A percentile compares a stretch with the other conserved stretches of the same genome.
phyloP scores from a whole-genome alignment of 2,113 vertebrate genomes.

The Aspiorhynchus laticeps region DNA sequence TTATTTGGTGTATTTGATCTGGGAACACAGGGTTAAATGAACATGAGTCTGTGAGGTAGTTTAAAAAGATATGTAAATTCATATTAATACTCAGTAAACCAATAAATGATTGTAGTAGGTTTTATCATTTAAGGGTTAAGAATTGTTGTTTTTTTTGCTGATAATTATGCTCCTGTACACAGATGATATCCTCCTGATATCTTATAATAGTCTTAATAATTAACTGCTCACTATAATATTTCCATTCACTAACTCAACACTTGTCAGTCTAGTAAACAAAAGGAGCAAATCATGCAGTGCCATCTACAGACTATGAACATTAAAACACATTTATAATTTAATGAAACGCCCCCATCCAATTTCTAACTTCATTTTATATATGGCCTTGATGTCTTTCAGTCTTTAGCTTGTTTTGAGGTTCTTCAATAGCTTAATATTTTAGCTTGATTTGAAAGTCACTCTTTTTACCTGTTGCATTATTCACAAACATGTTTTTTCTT shows the following conservation, averaged over 20 bases:
- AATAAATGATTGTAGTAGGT: background rate
- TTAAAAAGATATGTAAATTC: background rate
- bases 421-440: background rate
- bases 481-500: background rate
- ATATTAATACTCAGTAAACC: background rate
- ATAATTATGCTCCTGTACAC: background rate
- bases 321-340: background rate
- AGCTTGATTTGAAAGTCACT: background rate
- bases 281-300: background rate
- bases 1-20: background rate
- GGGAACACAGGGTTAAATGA: background rate
- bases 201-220: background rate
- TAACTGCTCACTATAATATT: background rate
- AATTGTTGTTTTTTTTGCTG: background rate
- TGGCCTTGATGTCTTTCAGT: background rate
- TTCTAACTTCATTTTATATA: background rate
- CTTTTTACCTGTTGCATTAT: background rate
- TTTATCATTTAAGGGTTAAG: background rate
- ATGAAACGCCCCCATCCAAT: background rate
- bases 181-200: background rate
- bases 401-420: background rate
- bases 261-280: conserved; percentile 1
- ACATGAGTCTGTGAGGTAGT: background rate
- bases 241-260: background rate
- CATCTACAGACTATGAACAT: background rate